Evolutionary conservation across 2,888 invertebrate genomes (phyloP), one percentile per base, ranked within the genome.

Genomic region (Chrysotoxum bicinctum): DNA sequence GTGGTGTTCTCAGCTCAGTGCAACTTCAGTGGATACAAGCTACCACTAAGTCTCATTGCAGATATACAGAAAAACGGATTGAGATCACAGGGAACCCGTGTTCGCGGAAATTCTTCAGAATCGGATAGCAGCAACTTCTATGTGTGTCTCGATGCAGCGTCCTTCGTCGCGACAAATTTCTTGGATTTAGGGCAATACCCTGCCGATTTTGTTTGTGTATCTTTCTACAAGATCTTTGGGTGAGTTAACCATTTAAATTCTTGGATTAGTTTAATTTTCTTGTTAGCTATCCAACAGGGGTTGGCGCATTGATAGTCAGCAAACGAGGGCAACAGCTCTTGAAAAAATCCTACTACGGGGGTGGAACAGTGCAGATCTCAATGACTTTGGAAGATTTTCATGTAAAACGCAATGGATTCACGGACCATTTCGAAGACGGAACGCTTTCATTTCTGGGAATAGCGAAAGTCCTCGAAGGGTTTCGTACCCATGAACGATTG

Each of bases 191-290:
- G 94, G 0, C 88, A 89, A 64, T 93, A 93, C 78, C 94, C 95
- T 87, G 97, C 99, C 4, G 98, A 99, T 92, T 99, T 98, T 93
- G 95, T 98, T 0, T 94, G 95, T 74, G 77, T 99, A 19, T 99
- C 99, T 0, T 99, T 99, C 93, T 99, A 99, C 92, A 99, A 99
- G 93, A 96, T 99, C 89, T 99, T 99, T 93, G 94, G 94, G 88
- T 90, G 80, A 87, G 87, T 62, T 21, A n/a, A 7, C 0, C 0
- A 7, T 26, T 40, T 3, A 1, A 14, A 37, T 21, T 58, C 4
- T 19, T 48, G 5, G n/a, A 37, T 73, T 56, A 23, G 12, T 32
- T 35, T 7, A 1, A 23, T 45, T 37, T n/a, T 5, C 40, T 12
- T 16, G 26, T 85, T 26, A 90, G 21, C 2, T 98, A 96, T 91